Conservation (phyloP, 2,888 invertebrate species). For the Marronus borbonicus region DNA sequence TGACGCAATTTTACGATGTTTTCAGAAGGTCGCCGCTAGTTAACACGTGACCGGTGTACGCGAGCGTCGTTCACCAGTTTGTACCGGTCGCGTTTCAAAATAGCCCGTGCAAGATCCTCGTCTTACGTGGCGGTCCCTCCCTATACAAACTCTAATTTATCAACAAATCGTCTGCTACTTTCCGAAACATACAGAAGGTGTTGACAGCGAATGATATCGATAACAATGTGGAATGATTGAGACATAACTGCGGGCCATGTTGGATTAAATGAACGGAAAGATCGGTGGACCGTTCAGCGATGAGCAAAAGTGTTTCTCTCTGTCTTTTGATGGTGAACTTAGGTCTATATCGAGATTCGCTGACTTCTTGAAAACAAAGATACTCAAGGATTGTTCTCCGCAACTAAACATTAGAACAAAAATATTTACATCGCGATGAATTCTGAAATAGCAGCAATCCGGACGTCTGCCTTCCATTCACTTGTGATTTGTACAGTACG, state of each 20-base stretch:
- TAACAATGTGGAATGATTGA: neutral
- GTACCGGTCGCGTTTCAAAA: conserved; percentile 17
- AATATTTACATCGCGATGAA: too few relatives aligned
- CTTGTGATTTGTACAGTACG: too few relatives aligned
- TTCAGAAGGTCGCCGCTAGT: conserved; percentile 31
- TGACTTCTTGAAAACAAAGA: too few relatives aligned
- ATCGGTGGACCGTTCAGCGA: too few relatives aligned
- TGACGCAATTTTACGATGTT: conserved; percentile 30
- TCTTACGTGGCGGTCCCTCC: neutral
- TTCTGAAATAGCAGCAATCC: too few relatives aligned
- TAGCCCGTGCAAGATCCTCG: conserved; percentile 5
- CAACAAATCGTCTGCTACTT: neutral
- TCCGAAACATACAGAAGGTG: neutral
- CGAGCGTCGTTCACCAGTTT: neutral
- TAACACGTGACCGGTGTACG: conserved; percentile 25
- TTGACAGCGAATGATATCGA: neutral
- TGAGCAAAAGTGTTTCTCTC: too few relatives aligned
- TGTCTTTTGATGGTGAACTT: too few relatives aligned
- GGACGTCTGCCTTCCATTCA: too few relatives aligned
- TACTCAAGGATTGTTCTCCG: too few relatives aligned
- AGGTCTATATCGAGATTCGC: too few relatives aligned
- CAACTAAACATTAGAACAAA: too few relatives aligned
- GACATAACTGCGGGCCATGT: neutral
- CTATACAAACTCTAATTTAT: neutral
- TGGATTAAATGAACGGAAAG: too few relatives aligned